Evolutionary conservation across 2,113 vertebrate species (phyloP), one percentile per base, ranked within the genome.

Genomic region (Heptranchias perlo): DNA sequence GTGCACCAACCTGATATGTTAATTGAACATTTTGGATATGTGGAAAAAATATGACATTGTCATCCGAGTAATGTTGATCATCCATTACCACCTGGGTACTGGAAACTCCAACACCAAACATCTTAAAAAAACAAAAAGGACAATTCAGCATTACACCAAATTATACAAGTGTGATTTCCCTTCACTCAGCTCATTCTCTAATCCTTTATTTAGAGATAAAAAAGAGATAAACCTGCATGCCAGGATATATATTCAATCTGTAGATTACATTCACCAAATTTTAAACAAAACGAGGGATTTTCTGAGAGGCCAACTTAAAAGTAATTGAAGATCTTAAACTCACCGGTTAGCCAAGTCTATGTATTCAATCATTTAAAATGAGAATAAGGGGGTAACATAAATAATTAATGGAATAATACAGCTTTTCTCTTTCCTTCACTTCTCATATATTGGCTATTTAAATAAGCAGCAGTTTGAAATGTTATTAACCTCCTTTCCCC

Each of bases 21-120:
- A 98, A 97, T 97, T 98, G 99, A 97, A 99, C 98, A 96, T 98
- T 99, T 94, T 99, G 98, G 96, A 99, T 98, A 95, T 98, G 98
- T 92, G 99, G 99, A 97, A 99, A 98, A 96, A 99, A 97, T 96
- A 99, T 97, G 96, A 98, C 97, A 89, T 98, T 97, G 31, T 14
- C 87, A 91, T 16, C 52, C 28, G 31, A 89, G 86, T 89, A 54
- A 31, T 14, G 47, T 54, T 89, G 86, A 89, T 89, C 52, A 54
- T 31, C 52, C 31, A n/a, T 35, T 5, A 35, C 11, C 35, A 35
- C 28, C 28, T 58, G 52, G 76, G 97, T 97, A 39, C 28, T 96
- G 64, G 97, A 97, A 96, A 97, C 97, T 96, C 99, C 99, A 35
- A 97, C 97, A 97, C 99, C 99, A 98, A 98, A 99, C n/a, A 99